Evolutionary conservation across 2,888 invertebrate species (phyloP), one percentile per base, ranked within the genome.

Genomic region (Agonopterix heracliana): DNA sequence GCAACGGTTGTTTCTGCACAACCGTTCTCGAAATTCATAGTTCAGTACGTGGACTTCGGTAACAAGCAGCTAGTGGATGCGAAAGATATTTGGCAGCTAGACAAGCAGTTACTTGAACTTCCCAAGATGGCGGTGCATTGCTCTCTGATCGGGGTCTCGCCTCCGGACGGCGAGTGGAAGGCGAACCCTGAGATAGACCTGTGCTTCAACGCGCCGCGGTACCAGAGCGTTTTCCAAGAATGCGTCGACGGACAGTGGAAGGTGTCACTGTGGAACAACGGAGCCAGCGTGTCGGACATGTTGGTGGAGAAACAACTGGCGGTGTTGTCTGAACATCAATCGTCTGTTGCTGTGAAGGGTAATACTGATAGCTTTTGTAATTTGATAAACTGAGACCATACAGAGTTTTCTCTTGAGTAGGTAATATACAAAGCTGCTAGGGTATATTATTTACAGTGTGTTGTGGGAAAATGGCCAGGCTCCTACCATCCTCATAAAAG

Each of bases 11-110:
- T 92, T 1, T 88, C 91, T 2, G 85, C 89, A 42, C 90, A 91
- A 52, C 89, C 90, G 54, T 76, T 87, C 41, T 88, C 90, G 1
- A 90, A 91, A 59, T 92, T 91, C 70, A 90, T 92, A 50, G 93
- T 95, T 0, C 89, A 91, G 26, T 95, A 93, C 65, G 89, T 95
- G 0, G 95, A 95, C 74, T 94, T 93, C 61, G 95, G 95, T 2
- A 95, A 94, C 64, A 90, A 90, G 49, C 91, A 92, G 41, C 80
- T 90, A 0, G 92, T 94, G 0, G 89, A 90, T 44, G 82, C 86
- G 0, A 88, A 81, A 52, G 92, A 93, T 60, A 90, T 95, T 17
- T 95, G 93, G 91, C 91, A 91, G 46, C 81, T 94, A 51, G 93
- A 95, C 59, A 89, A 85, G 44, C 90, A 91, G 52, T 90, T 94